These are phyloP conservation scores for Clitarchus hookeri DNA, from an alignment of 2,888 invertebrate species.

Conservation along the genomic window DNA sequence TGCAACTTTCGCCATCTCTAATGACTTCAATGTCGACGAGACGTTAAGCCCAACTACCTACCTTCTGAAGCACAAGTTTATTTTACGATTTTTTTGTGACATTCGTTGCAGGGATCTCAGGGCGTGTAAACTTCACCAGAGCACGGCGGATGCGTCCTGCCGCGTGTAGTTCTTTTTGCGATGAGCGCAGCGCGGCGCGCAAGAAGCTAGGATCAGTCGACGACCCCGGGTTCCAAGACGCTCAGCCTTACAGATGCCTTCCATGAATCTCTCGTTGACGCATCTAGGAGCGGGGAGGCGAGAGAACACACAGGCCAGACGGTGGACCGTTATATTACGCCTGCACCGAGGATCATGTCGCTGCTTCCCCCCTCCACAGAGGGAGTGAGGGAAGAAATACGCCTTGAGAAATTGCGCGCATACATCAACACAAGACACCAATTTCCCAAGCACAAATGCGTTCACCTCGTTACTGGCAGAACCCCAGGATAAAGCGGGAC, in stretches of 20 bases:
- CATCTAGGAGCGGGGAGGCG: neutral
- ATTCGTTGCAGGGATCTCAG: no score
- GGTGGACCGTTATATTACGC: neutral
- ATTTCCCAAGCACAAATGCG: neutral
- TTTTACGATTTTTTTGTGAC: no score
- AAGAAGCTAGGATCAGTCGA: no score
- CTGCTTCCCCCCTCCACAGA: neutral
- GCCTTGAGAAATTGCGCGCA: neutral
- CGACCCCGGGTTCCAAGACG: neutral
- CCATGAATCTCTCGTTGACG: neutral
- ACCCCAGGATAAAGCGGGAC: neutral
- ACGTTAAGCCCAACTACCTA: no score
- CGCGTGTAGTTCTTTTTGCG: no score
- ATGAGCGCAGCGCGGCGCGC: no score
- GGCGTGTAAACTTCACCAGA: no score
- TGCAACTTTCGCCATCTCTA: no score
- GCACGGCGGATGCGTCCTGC: no score
- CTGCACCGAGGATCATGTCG: neutral
- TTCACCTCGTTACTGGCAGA: neutral
- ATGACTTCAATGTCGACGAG: no score
- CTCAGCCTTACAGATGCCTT: neutral
- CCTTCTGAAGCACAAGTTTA: no score
- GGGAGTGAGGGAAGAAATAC: neutral
- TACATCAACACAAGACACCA: neutral
- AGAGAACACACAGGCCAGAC: neutral